Evolutionary conservation across 2,113 vertebrate species (phyloP).

Genomic region (Climacteris rufus): DNA sequence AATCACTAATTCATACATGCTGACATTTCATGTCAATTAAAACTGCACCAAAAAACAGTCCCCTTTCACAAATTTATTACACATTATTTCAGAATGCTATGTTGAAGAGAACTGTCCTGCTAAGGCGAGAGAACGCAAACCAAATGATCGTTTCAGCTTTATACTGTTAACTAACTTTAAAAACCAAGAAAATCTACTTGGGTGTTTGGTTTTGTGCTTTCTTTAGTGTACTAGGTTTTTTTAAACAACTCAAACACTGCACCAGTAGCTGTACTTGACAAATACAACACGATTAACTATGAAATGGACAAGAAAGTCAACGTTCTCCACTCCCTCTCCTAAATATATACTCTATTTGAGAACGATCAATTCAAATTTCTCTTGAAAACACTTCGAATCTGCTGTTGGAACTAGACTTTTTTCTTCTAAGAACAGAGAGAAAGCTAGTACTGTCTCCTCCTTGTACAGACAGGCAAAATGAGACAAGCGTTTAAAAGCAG

Average conservation of each 20-base stretch:
- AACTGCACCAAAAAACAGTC: background rate
- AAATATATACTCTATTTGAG: background rate
- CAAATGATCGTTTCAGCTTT: background rate
- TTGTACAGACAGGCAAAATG: background rate
- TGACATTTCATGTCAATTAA: background rate
- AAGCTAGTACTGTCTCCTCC: background rate
- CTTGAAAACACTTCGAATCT: background rate
- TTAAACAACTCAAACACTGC: background rate
- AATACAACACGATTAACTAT: fast-evolving
- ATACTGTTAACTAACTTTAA: background rate
- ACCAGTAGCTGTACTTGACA: background rate
- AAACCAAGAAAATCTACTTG: background rate
- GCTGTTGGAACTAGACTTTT: background rate
- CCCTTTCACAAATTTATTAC: background rate
- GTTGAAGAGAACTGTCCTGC: background rate
- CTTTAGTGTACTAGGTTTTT: background rate
- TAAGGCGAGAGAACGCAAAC: background rate
- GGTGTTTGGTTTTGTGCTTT: background rate
- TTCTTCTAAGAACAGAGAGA: background rate
- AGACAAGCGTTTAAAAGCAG: background rate
- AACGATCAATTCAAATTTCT: background rate
- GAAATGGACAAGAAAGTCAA: background rate
- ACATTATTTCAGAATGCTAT: background rate
- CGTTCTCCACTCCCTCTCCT: background rate
- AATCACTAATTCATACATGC: background rate